Percentiles rank a stretch among this genome's conserved stretches.
These are phyloP conservation scores for Parnassius glacialis DNA, from an alignment of 2,888 invertebrate species.

Conservation along the genomic window DNA sequence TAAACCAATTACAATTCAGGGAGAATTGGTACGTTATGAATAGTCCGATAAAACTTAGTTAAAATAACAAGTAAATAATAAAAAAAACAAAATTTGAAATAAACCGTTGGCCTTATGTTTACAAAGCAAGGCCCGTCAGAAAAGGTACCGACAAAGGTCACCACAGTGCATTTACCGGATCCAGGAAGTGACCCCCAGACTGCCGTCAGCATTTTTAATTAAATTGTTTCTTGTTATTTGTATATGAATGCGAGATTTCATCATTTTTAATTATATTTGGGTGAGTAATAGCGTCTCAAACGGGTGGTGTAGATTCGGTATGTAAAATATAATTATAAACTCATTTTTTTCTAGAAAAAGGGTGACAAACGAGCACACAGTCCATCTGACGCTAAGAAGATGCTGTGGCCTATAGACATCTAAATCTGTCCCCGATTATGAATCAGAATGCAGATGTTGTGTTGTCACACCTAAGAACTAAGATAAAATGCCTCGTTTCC, in stretches of 20 bases:
- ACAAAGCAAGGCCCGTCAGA: not conserved
- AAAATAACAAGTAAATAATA: too few species aligned
- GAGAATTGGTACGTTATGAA: too few species aligned
- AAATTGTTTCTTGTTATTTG: conserved; percentile 11
- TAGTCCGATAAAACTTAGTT: too few species aligned
- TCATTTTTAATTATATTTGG: not conserved
- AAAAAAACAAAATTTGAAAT: conserved; percentile 2
- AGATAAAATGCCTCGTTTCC: too few species aligned
- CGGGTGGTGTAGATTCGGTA: not conserved
- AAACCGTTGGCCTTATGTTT: conserved; percentile 4
- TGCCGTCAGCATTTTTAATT: not conserved
- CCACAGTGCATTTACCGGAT: not conserved
- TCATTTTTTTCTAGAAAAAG: too few species aligned
- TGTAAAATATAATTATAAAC: not conserved
- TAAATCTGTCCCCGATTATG: too few species aligned
- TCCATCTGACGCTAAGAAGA: too few species aligned
- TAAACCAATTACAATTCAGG: too few species aligned
- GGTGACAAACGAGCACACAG: too few species aligned
- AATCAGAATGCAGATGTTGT: too few species aligned
- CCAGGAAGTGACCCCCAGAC: conserved; percentile 13
- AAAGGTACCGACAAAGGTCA: conserved; percentile 5
- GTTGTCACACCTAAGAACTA: too few species aligned
- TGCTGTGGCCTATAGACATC: too few species aligned
- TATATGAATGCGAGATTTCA: conserved; percentile 7
- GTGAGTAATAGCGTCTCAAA: not conserved